Evolutionary conservation across 2,888 invertebrate genomes (phyloP).

Genomic region (Scaptomyza parva): DNA sequence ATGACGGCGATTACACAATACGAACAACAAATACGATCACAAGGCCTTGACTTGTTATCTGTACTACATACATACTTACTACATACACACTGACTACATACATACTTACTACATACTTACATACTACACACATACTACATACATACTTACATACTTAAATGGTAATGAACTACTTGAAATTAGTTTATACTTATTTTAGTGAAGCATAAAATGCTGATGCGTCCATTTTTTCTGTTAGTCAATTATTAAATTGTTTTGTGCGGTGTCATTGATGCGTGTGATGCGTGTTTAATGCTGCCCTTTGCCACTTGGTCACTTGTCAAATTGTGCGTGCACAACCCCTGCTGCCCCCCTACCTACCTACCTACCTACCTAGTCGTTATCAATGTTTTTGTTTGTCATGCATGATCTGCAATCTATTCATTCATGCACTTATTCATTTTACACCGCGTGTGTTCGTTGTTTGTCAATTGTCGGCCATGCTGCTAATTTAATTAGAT

Average conservation of each 20-base stretch:
- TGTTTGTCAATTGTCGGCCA: conserved; percentile 61
- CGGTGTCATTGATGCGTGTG: conserved; percentile 55
- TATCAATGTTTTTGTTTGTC: conserved; percentile 9
- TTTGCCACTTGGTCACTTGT: conserved; percentile 10
- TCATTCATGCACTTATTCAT: conserved; percentile 28
- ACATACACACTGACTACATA: too few species aligned
- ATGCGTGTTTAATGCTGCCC: conserved; percentile 31
- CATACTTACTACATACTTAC: too few species aligned
- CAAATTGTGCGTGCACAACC: conserved; percentile 35
- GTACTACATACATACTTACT: background rate
- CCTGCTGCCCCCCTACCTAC: too few species aligned
- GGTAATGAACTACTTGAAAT: conserved; percentile 8
- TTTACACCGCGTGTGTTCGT: conserved; percentile 40
- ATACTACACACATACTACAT: too few species aligned
- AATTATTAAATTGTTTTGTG: conserved; percentile 67
- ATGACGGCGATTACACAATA: too few species aligned
- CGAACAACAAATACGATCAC: too few species aligned
- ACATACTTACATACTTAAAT: background rate
- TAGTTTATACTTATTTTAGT: background rate
- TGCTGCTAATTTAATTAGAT: conserved; percentile 76
- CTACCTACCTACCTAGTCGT: background rate
- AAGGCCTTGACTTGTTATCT: background rate
- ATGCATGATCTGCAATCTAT: conserved; percentile 15
- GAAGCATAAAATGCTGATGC: conserved; percentile 6
- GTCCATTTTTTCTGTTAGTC: conserved; percentile 46